These are phyloP conservation scores for Zaprionus taronus DNA, from an alignment of 1,140 invertebrate genomes.

Conservation along the genomic window DNA sequence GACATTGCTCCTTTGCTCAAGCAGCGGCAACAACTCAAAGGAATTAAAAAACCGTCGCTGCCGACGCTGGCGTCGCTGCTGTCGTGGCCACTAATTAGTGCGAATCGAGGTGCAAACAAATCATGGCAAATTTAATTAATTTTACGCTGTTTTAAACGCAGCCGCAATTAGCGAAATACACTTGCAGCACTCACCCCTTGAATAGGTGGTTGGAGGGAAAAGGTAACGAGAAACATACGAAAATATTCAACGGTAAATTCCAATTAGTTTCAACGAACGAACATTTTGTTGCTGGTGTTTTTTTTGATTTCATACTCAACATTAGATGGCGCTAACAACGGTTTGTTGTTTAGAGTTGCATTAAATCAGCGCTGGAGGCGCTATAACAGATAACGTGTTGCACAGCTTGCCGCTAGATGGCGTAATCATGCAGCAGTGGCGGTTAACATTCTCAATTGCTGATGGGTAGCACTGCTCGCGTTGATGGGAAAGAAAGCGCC, in stretches of 20 bases:
- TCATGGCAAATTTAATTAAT: conserved; percentile 75
- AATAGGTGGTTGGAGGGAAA: no score
- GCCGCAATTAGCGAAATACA: conserved; percentile 42
- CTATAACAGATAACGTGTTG: background rate
- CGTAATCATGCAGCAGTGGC: background rate
- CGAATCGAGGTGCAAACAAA: conserved; percentile 66
- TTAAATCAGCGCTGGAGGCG: background rate
- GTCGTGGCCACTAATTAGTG: conserved; percentile 76
- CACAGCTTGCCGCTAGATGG: background rate
- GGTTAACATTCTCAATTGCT: background rate
- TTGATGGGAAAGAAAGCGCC: background rate
- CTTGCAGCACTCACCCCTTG: background rate
- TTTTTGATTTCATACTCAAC: background rate
- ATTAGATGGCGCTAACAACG: background rate
- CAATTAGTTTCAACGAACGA: background rate
- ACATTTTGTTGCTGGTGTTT: background rate
- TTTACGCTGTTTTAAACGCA: conserved; percentile 63
- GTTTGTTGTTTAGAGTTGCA: background rate
- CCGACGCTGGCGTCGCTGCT: conserved; percentile 10
- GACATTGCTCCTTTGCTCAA: conserved; percentile 57
- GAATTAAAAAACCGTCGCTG: conserved; percentile 42
- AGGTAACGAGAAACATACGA: background rate
- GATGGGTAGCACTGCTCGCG: conserved; percentile 11
- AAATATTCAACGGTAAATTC: background rate
- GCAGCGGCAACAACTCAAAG: conserved; percentile 65